phyloP scores from a whole-genome alignment of 2,113 vertebrate genomes.

The Gorsachius goisagi region DNA sequence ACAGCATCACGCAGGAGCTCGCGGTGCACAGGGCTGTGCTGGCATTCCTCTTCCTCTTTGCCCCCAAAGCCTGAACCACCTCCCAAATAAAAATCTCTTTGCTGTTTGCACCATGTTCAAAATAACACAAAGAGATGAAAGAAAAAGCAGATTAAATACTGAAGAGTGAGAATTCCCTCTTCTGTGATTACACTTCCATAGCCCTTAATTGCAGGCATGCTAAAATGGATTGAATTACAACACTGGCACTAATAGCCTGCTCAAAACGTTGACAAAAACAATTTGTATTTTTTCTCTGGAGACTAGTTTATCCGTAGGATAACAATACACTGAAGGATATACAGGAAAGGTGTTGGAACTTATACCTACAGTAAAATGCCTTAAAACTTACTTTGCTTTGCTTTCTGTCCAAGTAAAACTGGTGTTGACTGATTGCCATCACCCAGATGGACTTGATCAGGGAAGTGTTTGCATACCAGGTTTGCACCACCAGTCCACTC shows the following conservation, averaged over 20 bases:
- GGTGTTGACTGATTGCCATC: constrained; percentile 99
- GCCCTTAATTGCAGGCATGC: background rate
- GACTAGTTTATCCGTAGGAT: background rate
- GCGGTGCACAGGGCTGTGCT: fast-evolving
- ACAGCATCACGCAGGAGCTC: background rate
- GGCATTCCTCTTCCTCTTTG: background rate
- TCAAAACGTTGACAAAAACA: background rate
- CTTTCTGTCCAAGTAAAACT: constrained; percentile 98
- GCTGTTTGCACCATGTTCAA: background rate
- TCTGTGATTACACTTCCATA: background rate
- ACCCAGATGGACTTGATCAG: constrained; percentile 99
- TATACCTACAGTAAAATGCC: background rate
- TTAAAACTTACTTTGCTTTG: constrained; percentile 91
- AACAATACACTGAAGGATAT: background rate
- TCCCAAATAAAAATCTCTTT: background rate
- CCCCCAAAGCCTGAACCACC: background rate
- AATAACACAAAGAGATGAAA: background rate
- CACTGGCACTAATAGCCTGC: background rate
- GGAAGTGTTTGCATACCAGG: constrained; percentile 97
- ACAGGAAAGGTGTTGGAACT: background rate
- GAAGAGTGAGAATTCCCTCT: background rate
- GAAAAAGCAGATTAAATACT: background rate
- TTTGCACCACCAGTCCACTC: constrained; percentile 89
- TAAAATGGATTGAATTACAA: background rate
- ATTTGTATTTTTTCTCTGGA: background rate